These are phyloP conservation scores for Zalophus californianus DNA, from an alignment of 2,797 vertebrate species.

Conservation along the genomic window DNA sequence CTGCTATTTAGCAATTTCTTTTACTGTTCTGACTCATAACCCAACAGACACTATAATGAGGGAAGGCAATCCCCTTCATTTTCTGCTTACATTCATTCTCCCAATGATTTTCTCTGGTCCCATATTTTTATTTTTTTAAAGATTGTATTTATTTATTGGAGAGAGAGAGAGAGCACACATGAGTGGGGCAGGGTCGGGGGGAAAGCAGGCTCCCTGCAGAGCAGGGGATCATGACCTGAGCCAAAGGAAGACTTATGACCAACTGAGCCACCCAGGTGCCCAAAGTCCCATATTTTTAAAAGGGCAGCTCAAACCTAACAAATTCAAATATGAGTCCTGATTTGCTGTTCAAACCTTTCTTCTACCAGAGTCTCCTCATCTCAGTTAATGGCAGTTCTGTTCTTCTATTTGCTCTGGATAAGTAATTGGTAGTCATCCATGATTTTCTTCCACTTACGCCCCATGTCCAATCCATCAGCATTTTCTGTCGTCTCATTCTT, in stretches of 20 bases:
- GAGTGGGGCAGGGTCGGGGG: fast-evolving
- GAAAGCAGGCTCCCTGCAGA: not conserved
- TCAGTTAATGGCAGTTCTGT: not conserved
- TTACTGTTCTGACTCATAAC: not conserved
- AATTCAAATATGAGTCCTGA: not conserved
- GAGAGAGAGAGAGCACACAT: not conserved
- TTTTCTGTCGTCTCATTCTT: not conserved
- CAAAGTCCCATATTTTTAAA: not conserved
- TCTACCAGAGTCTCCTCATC: not conserved
- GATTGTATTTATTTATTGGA: not conserved
- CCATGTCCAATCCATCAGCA: not conserved
- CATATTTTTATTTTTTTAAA: not conserved
- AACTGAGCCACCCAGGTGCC: not conserved
- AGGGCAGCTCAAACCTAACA: not conserved
- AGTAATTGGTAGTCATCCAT: not conserved
- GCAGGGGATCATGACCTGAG: not conserved
- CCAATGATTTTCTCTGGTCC: fast-evolving
- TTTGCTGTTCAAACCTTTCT: not conserved
- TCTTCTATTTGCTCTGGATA: not conserved
- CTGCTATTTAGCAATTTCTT: not conserved
- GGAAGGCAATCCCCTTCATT: not conserved
- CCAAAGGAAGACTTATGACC: not conserved
- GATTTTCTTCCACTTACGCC: not conserved
- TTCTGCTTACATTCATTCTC: not conserved
- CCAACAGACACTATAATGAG: not conserved